Base-by-base conservation (phyloP, 2,113 vertebrate genomes). In the Cacatua alba region DNA sequence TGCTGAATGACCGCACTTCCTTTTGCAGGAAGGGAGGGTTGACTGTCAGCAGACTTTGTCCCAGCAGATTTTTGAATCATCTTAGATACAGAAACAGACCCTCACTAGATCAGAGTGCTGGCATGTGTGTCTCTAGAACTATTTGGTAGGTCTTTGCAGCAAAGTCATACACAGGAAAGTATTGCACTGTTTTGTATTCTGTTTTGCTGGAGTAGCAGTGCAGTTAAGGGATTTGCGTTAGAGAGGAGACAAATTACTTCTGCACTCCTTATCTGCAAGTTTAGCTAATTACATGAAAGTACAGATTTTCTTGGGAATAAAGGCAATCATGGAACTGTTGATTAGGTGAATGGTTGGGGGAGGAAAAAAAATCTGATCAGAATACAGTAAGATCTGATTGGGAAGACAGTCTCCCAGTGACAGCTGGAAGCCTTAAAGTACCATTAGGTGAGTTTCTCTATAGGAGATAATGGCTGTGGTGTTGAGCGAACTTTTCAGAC, bases 1-100 rank as follows among this genome's bases (percentile, higher is more conserved):
- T 86, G 90, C 95, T 84, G 93, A 90, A n/a, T 79, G 59, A 74
- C 89, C 41, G 85, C 41, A 35, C 72, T 96, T 96, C 52, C 88
- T 81, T 84, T 28, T 83, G 11, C 86, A 93, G 94, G 85, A 94
- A 94, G 88, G n/a, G 69, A 86, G 68, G 28, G 25, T 13, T 78
- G 62, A 35, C 76, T 64, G 74, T 90, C 44, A 29, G 76, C 76
- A 88, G 21, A 75, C 70, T 94, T 63, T 60, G 31, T 64, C 71
- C 55, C 65, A 24, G 65, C 15, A 84, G 46, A 33, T 33, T 81
- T 88, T 78, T 67, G 26, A 62, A 67, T 74, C 9, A 7, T 91
- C 67, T 85, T 88, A 37, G 72, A 13, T 86, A 76, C 37, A 82
- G 33, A 53, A 85, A 57, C 2, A 1, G 37, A 37, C 60, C 10